phyloP scores from a whole-genome alignment of 1,140 invertebrate genomes.

The Drosophila truncata region DNA sequence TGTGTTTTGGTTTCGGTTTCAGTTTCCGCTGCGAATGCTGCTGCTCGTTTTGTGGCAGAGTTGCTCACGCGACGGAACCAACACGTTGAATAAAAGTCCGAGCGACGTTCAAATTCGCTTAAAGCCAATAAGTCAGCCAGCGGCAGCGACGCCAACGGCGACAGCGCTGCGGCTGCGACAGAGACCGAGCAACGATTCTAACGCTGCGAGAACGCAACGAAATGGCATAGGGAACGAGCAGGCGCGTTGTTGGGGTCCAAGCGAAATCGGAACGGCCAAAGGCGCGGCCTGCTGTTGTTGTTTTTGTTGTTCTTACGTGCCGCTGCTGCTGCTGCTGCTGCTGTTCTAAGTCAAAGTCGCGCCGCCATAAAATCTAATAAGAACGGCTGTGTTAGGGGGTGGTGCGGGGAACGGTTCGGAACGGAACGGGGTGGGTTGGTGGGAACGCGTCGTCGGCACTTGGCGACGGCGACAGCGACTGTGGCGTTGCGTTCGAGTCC shows the following conservation, averaged over 20 bases:
- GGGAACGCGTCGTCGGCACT: slow-evolving; percentile 14
- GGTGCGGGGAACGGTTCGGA: slow-evolving; percentile 19
- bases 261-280: slow-evolving; percentile 52
- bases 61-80: slow-evolving; percentile 79
- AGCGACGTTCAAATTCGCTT: slow-evolving; percentile 81
- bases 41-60: slow-evolving; percentile 61
- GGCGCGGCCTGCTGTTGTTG: slow-evolving; percentile 52
- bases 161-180: slow-evolving; percentile 39
- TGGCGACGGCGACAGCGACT: slow-evolving; percentile 12
- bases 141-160: slow-evolving; percentile 40
- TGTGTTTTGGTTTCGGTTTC: slow-evolving; percentile 43
- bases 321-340: slow-evolving; percentile 16
- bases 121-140: slow-evolving; percentile 80
- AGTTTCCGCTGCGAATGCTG: slow-evolving; percentile 27
- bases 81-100: slow-evolving; percentile 83
- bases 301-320: slow-evolving; percentile 10
- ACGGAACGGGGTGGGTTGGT: slow-evolving; percentile 43
- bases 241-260: neutral
- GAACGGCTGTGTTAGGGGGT: slow-evolving; percentile 52
- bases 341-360: slow-evolving; percentile 62
- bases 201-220: slow-evolving; percentile 60
- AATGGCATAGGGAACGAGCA: slow-evolving; percentile 27
- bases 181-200: slow-evolving; percentile 61
- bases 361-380: slow-evolving; percentile 79
- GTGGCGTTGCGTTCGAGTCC: slow-evolving; percentile 68